phyloP scores from a whole-genome alignment of 2,113 vertebrate genomes.

The Prunella himalayana region DNA sequence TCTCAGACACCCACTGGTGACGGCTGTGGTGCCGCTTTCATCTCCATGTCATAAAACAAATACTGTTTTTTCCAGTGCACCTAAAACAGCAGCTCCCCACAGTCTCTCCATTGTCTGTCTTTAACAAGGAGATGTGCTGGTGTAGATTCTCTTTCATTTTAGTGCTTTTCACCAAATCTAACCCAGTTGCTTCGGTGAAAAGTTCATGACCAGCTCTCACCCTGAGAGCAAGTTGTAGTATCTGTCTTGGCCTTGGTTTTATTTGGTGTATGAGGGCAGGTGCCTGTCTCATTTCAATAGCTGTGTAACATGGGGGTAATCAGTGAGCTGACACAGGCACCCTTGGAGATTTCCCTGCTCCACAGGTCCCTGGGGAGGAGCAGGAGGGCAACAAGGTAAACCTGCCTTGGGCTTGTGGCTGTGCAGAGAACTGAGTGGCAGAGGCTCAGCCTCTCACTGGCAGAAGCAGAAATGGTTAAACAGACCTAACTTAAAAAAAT shows the following conservation, averaged over 20 bases:
- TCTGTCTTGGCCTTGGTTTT: background rate
- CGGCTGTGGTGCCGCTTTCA: background rate
- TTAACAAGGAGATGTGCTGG: background rate
- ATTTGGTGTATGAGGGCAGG: background rate
- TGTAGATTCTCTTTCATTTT: slow-evolving; percentile 35
- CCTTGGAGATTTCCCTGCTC: background rate
- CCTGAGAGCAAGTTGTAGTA: background rate
- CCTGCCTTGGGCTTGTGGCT: background rate
- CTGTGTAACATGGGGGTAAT: background rate
- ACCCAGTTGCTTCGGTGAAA: background rate
- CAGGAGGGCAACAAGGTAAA: background rate
- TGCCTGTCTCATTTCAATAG: background rate
- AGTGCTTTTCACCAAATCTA: background rate
- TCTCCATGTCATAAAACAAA: background rate
- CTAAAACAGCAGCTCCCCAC: background rate
- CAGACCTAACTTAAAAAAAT: background rate
- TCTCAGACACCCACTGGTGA: background rate
- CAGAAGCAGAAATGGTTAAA: background rate
- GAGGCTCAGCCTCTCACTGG: background rate
- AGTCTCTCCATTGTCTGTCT: background rate
- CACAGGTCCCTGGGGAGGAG: background rate
- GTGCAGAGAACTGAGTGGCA: background rate
- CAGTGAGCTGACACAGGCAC: background rate
- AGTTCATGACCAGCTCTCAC: background rate
- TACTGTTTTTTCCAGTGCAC: background rate